Evolutionary conservation across 2,888 invertebrate genomes (phyloP).

Genomic region (Polia nebulosa): DNA sequence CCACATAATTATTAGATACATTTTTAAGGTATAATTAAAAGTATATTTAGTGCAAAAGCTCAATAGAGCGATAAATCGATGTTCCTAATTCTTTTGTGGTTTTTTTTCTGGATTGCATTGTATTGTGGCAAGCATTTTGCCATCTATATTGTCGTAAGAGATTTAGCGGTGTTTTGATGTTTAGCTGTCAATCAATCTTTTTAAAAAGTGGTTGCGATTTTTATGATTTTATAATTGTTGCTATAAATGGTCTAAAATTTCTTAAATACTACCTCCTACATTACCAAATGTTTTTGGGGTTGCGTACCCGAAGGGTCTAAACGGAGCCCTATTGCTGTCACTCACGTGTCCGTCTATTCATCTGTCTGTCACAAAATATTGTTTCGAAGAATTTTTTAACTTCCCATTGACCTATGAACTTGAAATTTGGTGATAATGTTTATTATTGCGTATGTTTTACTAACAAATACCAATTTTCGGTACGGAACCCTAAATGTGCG

Average conservation of each 20-base stretch:
- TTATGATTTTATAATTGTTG: not conserved
- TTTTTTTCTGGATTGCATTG: conserved; percentile 61
- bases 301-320: too few relatives aligned
- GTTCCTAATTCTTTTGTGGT: conserved; percentile 69
- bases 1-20: conserved; percentile 83
- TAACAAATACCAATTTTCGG: too few relatives aligned
- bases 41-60: conserved; percentile 79
- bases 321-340: too few relatives aligned
- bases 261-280: too few relatives aligned
- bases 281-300: too few relatives aligned
- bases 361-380: too few relatives aligned
- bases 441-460: too few relatives aligned
- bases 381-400: too few relatives aligned
- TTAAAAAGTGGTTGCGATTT: conserved; percentile 18
- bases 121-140: conserved; percentile 45
- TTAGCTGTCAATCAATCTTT: conserved; percentile 61
- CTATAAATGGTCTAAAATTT: not conserved
- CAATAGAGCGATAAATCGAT: conserved; percentile 85
- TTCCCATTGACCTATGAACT: too few relatives aligned
- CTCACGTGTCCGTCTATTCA: too few relatives aligned
- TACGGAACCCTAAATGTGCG: too few relatives aligned
- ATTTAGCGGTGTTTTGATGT: conserved; percentile 48
- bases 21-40: conserved; percentile 84
- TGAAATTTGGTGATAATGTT: too few relatives aligned
- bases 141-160: conserved; percentile 39